Base-by-base conservation (phyloP, 2,797 vertebrate genomes). In the Megalops cyprinoides region DNA sequence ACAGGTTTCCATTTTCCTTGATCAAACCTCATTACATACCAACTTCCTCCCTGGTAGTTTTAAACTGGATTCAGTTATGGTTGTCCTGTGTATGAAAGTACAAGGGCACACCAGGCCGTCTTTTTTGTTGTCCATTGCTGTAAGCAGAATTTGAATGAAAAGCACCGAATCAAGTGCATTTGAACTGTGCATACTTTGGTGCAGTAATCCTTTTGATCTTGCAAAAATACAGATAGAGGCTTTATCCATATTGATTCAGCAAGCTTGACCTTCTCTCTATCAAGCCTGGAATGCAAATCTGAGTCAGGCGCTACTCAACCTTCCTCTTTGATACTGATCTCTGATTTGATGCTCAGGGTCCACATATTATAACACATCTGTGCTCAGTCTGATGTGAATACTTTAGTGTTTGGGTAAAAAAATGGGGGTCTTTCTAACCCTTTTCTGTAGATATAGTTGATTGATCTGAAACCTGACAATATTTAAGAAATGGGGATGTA, bases 191-290 rank as follows among this genome's bases (percentile, higher is more conserved):
- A 65, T 37, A 76, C 56, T 65, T 48, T 49, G 42, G 3, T 53
- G 49, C n/a, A 31, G 6, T 74, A 74, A 53, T 76, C 74, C 15
- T 76, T n/a, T 81, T 76, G 31, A 53, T 81, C 79, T 23, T 15
- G 67, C 39, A 73, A 51, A 62, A 76, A 65, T 25, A 65, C 53
- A 39, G 79, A 81, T 76, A 76, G 39, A 60, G 74, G 10, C 73
- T 39, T 55, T 44, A 37, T 48, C 62, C 79, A 75, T 81, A 75
- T 76, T 51, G 69, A 81, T 81, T 81, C 56, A 34, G 73, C 42
- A n/a, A 76, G 44, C 56, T 51, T 65, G 58, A 76, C 71, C 55
- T 76, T 81, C 73, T 51, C 71, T 51, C 46, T 75, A 34, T 75
- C 74, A n/a, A n/a, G n/a, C n/a, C n/a, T n/a, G n/a, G n/a, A n/a